Base-by-base conservation (phyloP, 1,140 invertebrate genomes). In the Amyelois transitella region DNA sequence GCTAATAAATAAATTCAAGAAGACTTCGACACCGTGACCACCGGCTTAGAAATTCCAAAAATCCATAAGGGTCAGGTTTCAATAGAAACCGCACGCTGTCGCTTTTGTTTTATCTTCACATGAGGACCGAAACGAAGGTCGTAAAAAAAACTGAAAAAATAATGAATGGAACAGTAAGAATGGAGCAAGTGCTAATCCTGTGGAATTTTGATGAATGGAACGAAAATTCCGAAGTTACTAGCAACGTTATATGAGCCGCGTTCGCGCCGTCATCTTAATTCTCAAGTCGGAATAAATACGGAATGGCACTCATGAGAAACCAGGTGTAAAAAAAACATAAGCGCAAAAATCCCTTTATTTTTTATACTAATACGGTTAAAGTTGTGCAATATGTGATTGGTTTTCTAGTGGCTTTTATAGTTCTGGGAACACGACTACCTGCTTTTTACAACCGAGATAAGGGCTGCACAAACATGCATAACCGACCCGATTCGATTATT, bases 381-480 rank as follows among this genome's bases (percentile, higher is more conserved):
- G 32, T 67, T 48, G 60, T 66, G 59, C 44, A 66, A 59, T 62
- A 62, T 51, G 59, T 60, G 66, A 53, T 61, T 51, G 57, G 67
- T 59, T 67, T 65, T 74, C 66, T 60, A 75, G 66, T 69, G 60
- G 52, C 62, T 68, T 63, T 20, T 67, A 66, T 66, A 64, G 45
- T 81, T 80, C 72, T 63, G 67, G 65, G 82, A 81, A 82, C 66
- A 62, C 66, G 70, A 74, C 78, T 84, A 84, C 81, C 81, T 84
- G 81, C 71, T 78, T 75, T 81, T 81, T 81, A 69, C 77, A 71
- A 61, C 60, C 18, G 50, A 67, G 73, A 73, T 80, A 76, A 71
- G 64, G 64, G 57, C 54, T 64, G 62, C 66, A 76, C 66, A 80
- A 75, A 72, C 72, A 73, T 75, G 68, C 58, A 64, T 60, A 72